Evolutionary conservation across 2,797 vertebrate genomes (phyloP).

Genomic region (Linurgus olivaceus): DNA sequence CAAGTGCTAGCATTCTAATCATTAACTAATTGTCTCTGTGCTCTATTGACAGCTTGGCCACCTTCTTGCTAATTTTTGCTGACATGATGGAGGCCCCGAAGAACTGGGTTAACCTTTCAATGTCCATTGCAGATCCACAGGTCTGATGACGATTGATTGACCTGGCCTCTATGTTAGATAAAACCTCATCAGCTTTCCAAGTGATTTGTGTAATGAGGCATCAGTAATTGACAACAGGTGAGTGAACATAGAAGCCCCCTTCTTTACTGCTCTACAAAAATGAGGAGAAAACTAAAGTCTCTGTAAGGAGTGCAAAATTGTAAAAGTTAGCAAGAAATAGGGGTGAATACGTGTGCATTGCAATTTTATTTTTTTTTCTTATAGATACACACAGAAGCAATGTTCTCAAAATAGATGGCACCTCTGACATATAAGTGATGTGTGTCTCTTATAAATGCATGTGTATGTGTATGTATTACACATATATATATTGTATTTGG

Average conservation of each 20-base stretch:
- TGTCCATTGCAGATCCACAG: slow-evolving; percentile 85
- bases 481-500: neutral
- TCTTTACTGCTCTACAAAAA: slow-evolving; percentile 9
- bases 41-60: slow-evolving; percentile 89
- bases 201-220: slow-evolving; percentile 97
- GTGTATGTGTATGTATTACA: neutral
- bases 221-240: slow-evolving; percentile 90
- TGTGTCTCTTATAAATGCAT: neutral
- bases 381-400: neutral
- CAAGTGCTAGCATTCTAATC: slow-evolving; percentile 88
- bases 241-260: slow-evolving; percentile 81
- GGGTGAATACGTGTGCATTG: rapidly evolving
- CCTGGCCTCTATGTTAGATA: slow-evolving; percentile 90
- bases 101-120: slow-evolving; percentile 94
- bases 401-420: neutral
- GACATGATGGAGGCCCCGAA: slow-evolving; percentile 85
- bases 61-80: slow-evolving; percentile 94
- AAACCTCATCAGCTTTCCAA: slow-evolving; percentile 94
- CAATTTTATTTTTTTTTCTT: neutral
- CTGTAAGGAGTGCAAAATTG: neutral
- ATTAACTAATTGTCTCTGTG: slow-evolving; percentile 96
- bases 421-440: neutral
- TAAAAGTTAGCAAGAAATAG: neutral
- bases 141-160: slow-evolving; percentile 92
- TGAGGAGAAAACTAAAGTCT: neutral